Conservation (phyloP, 2,888 invertebrate genomes). For the Julus scanicus region DNA sequence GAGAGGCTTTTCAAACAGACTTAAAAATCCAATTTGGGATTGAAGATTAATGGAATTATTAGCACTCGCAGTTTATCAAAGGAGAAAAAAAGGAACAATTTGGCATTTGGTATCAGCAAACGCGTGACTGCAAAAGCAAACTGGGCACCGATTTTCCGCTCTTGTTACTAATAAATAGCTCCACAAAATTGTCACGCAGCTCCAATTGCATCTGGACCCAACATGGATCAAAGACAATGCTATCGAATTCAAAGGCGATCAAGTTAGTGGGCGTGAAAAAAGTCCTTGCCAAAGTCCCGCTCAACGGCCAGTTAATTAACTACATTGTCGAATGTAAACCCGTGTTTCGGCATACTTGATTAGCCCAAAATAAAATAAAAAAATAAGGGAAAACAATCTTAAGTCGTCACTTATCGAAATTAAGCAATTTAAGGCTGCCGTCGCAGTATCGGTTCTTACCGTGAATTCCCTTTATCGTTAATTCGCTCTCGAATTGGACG, state of each 20-base stretch:
- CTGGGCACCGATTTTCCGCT: not conserved
- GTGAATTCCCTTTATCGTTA: not conserved
- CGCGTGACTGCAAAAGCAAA: not conserved
- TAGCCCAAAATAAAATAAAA: not conserved
- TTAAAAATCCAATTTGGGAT: not conserved
- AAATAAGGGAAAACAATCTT: not conserved
- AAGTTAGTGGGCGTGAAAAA: constrained; percentile 27
- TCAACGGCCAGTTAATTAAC: constrained; percentile 12
- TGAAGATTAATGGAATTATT: not conserved
- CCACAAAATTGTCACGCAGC: not conserved
- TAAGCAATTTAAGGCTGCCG: not conserved
- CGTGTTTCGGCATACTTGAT: not conserved
- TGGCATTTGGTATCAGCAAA: constrained; percentile 14
- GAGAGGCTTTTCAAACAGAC: not conserved
- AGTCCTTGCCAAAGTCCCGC: not conserved
- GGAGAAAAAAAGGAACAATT: constrained; percentile 6
- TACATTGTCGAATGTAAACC: not conserved
- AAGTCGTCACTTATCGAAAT: not conserved
- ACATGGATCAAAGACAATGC: constrained; percentile 23
- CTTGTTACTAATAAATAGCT: constrained; percentile 12
- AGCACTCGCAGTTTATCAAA: not conserved
- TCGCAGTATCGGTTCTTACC: not conserved
- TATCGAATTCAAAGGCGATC: not conserved
- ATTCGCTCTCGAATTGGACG: not conserved
- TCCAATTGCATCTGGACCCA: not conserved